Base-by-base conservation (phyloP, 64 coral and sea anemone genomes). In the Anthopleura sola region DNA sequence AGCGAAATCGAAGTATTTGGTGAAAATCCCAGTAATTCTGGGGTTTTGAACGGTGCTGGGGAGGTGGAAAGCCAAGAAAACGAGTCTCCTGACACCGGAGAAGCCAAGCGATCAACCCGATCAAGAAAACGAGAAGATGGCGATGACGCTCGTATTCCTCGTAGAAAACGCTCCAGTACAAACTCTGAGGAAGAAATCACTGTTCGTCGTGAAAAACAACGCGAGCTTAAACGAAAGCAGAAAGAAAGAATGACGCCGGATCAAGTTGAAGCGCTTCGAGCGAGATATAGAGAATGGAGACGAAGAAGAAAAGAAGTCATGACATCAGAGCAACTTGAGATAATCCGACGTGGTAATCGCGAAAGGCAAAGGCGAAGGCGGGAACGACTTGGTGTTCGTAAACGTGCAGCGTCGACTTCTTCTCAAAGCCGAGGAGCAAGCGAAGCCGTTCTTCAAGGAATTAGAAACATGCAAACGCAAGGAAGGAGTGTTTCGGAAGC, bases 231-330 rank as follows among this genome's bases (percentile, higher is more conserved):
- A 87, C 89, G 94, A 47, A 96, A 96, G 51, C 94, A 96, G 55
- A 96, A 96, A 90, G 94, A 96, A 37, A 74, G 94, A 20, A 96
- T 96, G 94, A 96, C 90, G 19, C 91, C 87, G 13, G 94, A 96
- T 60, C 94, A 96, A 60, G 90, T 96, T 75, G 94, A 96, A 84
- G 94, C 94, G 1, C 36, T 96, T 34, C 80, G 94, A 82, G 94
- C 94, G 56, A 96, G 94, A 40, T 96, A 96, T 78, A 83, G 94
- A 12, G 94, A 96, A 86, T 96, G 94, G 94, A 87, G 94, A 19
- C 90, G 94, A 68, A 92, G 90, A 60, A 88, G 94, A 89, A 96
- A 96, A 83, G 94, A 96, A 90, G 87, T 89, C 29, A 96, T 96
- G 94, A 96, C 94, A 37, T 86, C 76, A 32, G 94, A 96, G 62